Evolutionary conservation across 1,140 invertebrate genomes (phyloP).

Genomic region (Scaptomyza hsui): DNA sequence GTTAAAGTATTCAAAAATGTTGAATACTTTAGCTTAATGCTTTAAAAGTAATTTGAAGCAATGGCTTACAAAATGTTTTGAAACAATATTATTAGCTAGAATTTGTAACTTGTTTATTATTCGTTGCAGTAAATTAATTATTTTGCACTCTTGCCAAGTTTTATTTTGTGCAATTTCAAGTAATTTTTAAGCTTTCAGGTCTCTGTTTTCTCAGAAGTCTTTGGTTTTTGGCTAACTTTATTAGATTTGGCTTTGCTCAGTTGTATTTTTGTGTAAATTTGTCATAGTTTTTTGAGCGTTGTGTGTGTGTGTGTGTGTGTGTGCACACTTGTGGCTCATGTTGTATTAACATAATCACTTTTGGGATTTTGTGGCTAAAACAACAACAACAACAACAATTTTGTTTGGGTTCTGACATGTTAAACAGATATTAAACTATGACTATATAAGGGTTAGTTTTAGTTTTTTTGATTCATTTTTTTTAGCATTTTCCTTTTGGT

Average conservation of each 20-base stretch:
- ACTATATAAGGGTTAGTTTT: conserved; percentile 60
- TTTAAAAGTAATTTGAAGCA: no score
- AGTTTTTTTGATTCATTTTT: conserved; percentile 25
- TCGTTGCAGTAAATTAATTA: no score
- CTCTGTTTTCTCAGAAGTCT: conserved; percentile 3
- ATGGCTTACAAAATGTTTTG: no score
- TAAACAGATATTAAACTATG: conserved; percentile 81
- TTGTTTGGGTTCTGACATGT: conserved; percentile 54
- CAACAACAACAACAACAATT: conserved; percentile 28
- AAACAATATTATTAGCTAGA: no score
- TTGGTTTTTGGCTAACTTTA: conserved; percentile 43
- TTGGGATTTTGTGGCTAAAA: conserved; percentile 69
- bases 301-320: conserved; percentile 29
- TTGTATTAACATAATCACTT: conserved; percentile 83
- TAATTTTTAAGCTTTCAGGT: background rate
- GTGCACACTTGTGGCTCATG: conserved; percentile 78
- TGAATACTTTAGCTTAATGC: no score
- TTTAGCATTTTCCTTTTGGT: conserved; percentile 35
- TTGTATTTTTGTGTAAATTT: conserved; percentile 39
- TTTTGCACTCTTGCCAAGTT: no score
- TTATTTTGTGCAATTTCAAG: background rate
- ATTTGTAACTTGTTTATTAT: no score
- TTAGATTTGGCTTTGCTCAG: conserved; percentile 28
- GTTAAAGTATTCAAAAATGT: no score
- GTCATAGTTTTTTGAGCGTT: conserved; percentile 64